Conservation (phyloP, 2,797 vertebrate genomes). For the Anableps anableps region DNA sequence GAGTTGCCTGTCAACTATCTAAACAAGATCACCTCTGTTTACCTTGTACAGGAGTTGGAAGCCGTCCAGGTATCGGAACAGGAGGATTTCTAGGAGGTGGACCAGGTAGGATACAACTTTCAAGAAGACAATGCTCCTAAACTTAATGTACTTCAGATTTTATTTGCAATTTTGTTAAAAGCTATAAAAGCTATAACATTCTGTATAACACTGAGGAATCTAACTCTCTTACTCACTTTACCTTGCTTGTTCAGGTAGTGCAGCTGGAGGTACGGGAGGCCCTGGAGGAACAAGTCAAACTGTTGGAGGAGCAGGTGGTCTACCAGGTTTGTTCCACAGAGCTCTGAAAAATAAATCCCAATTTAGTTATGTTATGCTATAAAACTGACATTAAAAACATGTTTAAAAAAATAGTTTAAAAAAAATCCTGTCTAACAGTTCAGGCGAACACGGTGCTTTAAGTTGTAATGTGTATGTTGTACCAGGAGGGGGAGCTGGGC, state of each 20-base stretch:
- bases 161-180: neutral
- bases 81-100: slow-evolving; percentile 50
- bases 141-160: neutral
- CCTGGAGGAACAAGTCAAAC: slow-evolving; percentile 39
- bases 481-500: slow-evolving; percentile 68
- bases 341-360: neutral
- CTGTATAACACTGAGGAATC: neutral
- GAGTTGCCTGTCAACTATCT: neutral
- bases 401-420: no score
- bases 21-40: slow-evolving; percentile 4
- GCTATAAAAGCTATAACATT: neutral
- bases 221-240: neutral
- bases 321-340: slow-evolving; percentile 53
- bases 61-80: slow-evolving; percentile 44
- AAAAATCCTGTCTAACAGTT: neutral
- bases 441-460: neutral
- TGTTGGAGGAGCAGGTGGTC: slow-evolving; percentile 46
- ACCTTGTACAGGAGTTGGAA: slow-evolving; percentile 46
- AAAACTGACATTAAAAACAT: neutral
- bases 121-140: neutral
- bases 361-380: no score
- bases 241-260: slow-evolving; percentile 36
- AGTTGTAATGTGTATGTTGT: slow-evolving; percentile 42
- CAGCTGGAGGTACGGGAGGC: slow-evolving; percentile 53
- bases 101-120: slow-evolving; percentile 34